phyloP scores from a whole-genome alignment of 2,888 invertebrate genomes.

The Eupsilia transversa region DNA sequence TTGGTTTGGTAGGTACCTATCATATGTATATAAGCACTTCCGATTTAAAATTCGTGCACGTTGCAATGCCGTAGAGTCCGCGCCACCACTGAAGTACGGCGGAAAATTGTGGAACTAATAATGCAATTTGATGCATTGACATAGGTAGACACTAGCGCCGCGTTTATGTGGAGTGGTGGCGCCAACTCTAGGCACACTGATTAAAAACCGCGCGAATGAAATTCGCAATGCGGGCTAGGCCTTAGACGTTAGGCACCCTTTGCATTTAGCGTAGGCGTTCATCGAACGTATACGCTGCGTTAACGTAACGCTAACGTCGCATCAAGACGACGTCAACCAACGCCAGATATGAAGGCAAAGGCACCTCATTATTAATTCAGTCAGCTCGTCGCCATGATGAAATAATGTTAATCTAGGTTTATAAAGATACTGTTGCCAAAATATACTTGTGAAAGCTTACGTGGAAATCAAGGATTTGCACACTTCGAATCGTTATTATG shows the following conservation, averaged over 20 bases:
- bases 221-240: too few relatives aligned
- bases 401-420: slow-evolving; percentile 23
- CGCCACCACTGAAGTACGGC: too few relatives aligned
- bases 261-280: slow-evolving; percentile 2
- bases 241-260: slow-evolving; percentile 12
- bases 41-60: too few relatives aligned
- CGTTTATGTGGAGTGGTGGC: too few relatives aligned
- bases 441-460: slow-evolving; percentile 10
- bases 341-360: slow-evolving; percentile 10
- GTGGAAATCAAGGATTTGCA: neutral
- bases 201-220: too few relatives aligned
- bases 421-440: slow-evolving; percentile 5
- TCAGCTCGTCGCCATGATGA: slow-evolving; percentile 41
- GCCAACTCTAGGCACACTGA: too few relatives aligned
- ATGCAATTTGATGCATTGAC: too few relatives aligned
- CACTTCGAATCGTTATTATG: slow-evolving; percentile 9
- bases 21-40: too few relatives aligned
- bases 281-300: neutral
- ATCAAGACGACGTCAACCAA: slow-evolving; percentile 8
- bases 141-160: too few relatives aligned
- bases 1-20: too few relatives aligned
- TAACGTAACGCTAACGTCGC: neutral
- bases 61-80: too few relatives aligned
- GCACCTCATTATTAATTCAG: slow-evolving; percentile 15
- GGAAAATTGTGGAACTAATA: too few relatives aligned